Percentiles rank a stretch among this genome's conserved stretches.
These are phyloP conservation scores for Chalcosyrphus nemorum DNA, from an alignment of 2,888 invertebrate species.

Conservation along the genomic window DNA sequence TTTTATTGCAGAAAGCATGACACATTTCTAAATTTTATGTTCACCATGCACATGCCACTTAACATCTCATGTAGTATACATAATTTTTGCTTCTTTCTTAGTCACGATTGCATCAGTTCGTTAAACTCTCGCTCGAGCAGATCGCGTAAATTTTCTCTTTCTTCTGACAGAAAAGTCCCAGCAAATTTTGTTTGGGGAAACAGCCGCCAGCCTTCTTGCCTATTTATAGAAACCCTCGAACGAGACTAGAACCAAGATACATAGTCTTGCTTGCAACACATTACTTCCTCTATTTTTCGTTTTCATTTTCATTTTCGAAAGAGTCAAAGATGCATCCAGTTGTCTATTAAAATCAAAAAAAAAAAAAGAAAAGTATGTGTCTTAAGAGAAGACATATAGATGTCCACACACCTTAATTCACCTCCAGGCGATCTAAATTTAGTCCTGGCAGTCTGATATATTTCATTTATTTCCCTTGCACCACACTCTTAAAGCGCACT, in stretches of 20 bases:
- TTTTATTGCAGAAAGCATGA: neutral
- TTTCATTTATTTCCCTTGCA: slow-evolving; percentile 2
- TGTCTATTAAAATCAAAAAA: slow-evolving; percentile 10
- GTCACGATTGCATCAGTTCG: slow-evolving; percentile 12
- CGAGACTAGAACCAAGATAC: slow-evolving; percentile 13
- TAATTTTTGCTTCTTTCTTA: neutral
- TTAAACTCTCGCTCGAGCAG: slow-evolving; percentile 24
- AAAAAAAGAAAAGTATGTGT: neutral
- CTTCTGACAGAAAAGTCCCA: slow-evolving; percentile 13
- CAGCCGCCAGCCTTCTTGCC: slow-evolving; percentile 17
- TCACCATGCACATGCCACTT: neutral
- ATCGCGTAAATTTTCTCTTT: slow-evolving; percentile 26
- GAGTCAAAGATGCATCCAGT: slow-evolving; percentile 4
- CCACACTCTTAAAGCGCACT: slow-evolving; percentile 10
- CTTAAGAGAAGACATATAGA: neutral
- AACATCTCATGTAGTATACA: neutral
- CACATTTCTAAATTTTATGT: neutral
- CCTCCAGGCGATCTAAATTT: slow-evolving; percentile 57
- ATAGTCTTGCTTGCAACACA: slow-evolving; percentile 53
- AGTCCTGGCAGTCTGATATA: slow-evolving; percentile 26
- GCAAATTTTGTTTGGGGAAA: slow-evolving; percentile 28
- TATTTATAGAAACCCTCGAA: slow-evolving; percentile 42
- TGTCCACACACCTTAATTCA: slow-evolving; percentile 36
- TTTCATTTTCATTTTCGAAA: slow-evolving; percentile 39
- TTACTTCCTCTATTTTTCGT: slow-evolving; percentile 53